Evolutionary conservation across 2,113 vertebrate genomes (phyloP).

Genomic region (Sturnus vulgaris): DNA sequence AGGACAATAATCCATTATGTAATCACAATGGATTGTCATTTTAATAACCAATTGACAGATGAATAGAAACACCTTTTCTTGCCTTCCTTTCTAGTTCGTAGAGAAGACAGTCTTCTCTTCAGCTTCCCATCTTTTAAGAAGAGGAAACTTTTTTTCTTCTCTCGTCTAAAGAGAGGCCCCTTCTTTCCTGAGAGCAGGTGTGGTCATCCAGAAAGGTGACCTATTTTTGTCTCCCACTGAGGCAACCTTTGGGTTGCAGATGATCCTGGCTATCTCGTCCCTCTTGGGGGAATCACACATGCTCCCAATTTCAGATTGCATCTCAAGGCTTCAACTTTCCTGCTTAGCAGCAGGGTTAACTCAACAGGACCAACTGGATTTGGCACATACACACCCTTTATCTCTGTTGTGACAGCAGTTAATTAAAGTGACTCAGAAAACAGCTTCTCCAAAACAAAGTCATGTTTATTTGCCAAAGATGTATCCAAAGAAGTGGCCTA

Average conservation of each 20-base stretch:
- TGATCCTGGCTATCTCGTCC: not conserved
- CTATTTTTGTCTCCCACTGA: not conserved
- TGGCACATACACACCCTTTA: slow-evolving; percentile 46
- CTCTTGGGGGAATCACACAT: not conserved
- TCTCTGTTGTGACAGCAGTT: slow-evolving; percentile 57
- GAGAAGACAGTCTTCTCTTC: not conserved
- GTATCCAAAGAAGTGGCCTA: not conserved
- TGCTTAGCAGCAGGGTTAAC: not conserved
- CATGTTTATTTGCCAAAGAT: not conserved
- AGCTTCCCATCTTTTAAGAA: not conserved
- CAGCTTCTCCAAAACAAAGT: slow-evolving; percentile 16
- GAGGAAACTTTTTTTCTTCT: not conserved
- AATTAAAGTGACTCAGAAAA: slow-evolving; percentile 51
- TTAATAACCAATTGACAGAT: not conserved
- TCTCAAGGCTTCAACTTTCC: not conserved
- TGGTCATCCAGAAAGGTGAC: not conserved
- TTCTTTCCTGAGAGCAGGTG: not conserved
- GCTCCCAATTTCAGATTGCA: slow-evolving; percentile 2
- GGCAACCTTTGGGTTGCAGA: not conserved
- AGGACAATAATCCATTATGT: not conserved
- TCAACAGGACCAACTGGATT: slow-evolving; percentile 40
- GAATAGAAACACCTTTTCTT: not conserved
- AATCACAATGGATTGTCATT: not conserved
- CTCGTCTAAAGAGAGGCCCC: not conserved
- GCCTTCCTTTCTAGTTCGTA: not conserved